These are phyloP conservation scores for Akabosia matsudoensis DNA, from an alignment of 1,140 invertebrate species.

Conservation along the genomic window DNA sequence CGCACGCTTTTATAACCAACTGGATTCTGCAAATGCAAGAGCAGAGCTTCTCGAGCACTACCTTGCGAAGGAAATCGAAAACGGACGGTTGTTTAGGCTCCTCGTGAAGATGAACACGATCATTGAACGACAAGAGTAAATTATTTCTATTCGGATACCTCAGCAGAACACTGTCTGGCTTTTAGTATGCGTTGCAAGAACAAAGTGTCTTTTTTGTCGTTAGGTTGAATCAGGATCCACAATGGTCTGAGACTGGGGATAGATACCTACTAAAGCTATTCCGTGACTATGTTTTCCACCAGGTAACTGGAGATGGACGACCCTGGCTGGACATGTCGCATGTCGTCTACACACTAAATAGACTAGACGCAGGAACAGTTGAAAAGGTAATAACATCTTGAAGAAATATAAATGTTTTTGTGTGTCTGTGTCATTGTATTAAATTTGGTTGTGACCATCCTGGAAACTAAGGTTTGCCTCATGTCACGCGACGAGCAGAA, in stretches of 20 bases:
- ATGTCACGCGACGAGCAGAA: slow-evolving; percentile 95
- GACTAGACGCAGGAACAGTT: slow-evolving; percentile 80
- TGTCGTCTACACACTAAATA: slow-evolving; percentile 88
- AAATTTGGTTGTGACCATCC: too few species aligned
- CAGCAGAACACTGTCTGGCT: too few species aligned
- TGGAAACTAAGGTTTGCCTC: slow-evolving; percentile 92
- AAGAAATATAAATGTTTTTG: too few species aligned
- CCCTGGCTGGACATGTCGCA: slow-evolving; percentile 96
- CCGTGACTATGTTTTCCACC: slow-evolving; percentile 95
- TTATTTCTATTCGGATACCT: too few species aligned
- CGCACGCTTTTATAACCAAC: slow-evolving; percentile 90
- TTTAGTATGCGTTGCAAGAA: too few species aligned
- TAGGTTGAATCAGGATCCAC: slow-evolving; percentile 83
- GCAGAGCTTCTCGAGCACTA: slow-evolving; percentile 87
- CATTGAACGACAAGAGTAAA: slow-evolving; percentile 87
- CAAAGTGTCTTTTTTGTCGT: slow-evolving; percentile 41
- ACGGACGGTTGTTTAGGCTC: slow-evolving; percentile 84
- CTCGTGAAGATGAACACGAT: slow-evolving; percentile 86
- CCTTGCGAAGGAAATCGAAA: slow-evolving; percentile 88
- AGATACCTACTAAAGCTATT: slow-evolving; percentile 97
- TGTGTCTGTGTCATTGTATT: too few species aligned
- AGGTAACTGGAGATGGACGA: slow-evolving; percentile 81
- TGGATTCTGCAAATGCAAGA: slow-evolving; percentile 82
- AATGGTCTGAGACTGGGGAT: slow-evolving; percentile 96
- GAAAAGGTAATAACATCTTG: slow-evolving; percentile 66